Conservation (phyloP, 2,113 vertebrate species). For the Mus spicilegus region DNA sequence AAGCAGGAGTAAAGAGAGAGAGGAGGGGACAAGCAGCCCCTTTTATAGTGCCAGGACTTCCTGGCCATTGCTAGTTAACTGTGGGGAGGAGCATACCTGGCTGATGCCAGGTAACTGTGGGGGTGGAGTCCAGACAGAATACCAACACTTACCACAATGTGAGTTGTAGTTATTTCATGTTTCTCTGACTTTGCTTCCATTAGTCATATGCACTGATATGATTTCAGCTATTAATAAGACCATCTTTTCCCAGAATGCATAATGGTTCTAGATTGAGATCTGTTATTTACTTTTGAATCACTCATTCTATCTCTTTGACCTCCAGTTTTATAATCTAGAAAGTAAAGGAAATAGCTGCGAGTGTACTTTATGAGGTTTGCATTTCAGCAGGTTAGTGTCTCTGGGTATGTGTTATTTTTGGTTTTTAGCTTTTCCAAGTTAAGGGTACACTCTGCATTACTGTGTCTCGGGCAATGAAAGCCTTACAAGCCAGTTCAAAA, state of each 20-base stretch:
- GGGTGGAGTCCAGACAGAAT: no score
- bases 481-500: background rate
- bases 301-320: background rate
- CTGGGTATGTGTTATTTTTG: background rate
- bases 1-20: no score
- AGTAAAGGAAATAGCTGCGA: background rate
- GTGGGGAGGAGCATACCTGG: no score
- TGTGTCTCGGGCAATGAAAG: background rate
- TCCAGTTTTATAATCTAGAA: conserved; percentile 40
- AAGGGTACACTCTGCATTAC: background rate
- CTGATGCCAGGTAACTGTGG: no score
- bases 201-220: background rate
- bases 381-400: background rate
- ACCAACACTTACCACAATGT: background rate
- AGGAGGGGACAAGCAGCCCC: no score
- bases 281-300: background rate
- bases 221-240: conserved; percentile 42
- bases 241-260: background rate
- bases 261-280: background rate
- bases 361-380: background rate
- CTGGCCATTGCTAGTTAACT: no score
- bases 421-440: background rate
- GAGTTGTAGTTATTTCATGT: background rate
- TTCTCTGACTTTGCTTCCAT: background rate
- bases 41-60: no score